Conservation (phyloP, 2,113 vertebrate species). For the Acrocephalus arundinaceus region DNA sequence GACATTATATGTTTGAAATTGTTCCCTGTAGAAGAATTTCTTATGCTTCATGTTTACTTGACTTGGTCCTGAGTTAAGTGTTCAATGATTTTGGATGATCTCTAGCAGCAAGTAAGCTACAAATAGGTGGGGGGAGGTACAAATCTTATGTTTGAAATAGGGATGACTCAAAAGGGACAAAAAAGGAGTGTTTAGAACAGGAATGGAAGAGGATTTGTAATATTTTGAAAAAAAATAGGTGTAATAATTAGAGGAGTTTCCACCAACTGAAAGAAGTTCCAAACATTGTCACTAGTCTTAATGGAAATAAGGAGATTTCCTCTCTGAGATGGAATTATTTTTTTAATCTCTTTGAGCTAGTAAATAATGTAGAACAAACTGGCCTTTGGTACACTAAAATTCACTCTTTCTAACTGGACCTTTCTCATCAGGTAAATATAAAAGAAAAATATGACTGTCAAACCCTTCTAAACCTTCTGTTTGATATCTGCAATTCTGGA, state of each 20-base stretch:
- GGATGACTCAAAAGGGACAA: background rate
- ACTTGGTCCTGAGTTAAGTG: background rate
- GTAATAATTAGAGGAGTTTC: background rate
- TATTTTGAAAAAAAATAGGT: background rate
- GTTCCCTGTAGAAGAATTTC: background rate
- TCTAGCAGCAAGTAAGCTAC: background rate
- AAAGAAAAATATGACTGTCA: background rate
- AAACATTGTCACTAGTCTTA: background rate
- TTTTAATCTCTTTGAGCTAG: background rate
- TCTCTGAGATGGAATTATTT: background rate
- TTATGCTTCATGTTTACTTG: background rate
- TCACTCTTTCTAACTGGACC: background rate
- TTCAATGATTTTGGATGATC: background rate
- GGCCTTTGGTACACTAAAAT: background rate
- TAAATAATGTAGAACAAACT: background rate
- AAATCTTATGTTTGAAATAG: background rate
- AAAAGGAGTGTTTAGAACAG: background rate
- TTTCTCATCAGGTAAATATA: background rate
- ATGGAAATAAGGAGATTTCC: background rate
- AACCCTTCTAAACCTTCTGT: background rate
- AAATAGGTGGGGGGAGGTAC: rapidly evolving
- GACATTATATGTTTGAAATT: background rate
- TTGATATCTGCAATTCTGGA: background rate
- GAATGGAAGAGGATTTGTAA: background rate
- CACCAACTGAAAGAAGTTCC: background rate